Evolutionary conservation across 2,888 invertebrate species (phyloP), one percentile per base, ranked within the genome.

Genomic region (Lobophora halterata): DNA sequence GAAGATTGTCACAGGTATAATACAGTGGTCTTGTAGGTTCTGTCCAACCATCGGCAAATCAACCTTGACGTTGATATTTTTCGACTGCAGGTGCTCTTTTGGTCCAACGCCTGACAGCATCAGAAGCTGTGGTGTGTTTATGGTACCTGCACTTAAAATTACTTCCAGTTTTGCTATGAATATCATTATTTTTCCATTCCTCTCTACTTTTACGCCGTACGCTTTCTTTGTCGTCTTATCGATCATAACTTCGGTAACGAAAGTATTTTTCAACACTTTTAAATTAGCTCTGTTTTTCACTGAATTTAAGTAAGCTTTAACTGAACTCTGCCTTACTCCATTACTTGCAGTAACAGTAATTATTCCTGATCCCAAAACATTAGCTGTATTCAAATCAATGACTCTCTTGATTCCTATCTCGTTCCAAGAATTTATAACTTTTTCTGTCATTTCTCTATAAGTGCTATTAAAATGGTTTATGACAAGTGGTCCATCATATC

Each of bases 31-130:
- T 53, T 89, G 88, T n/a, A 90, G 70, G 59, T 89, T 88, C 43
- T 75, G 55, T 0, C 90, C 90, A 0, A 90, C 90, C 1, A 71
- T 81, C 0, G 77, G 72, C 2, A 72, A 74, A 49, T 89, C 65
- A 7, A 75, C 59, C 23, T 79, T 47, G 1, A 79, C 66, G 0
- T 53, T 5, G 24, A 88, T 83, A 5, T 76, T 71, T 4, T 77
- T 68, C 1, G 71, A 55, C 5, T 46, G 20, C 0, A 89, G 56
- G 25, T 88, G 72, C 1, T 70, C 39, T 41, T 58, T 65, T 25
- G 86, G 80, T 0, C 90, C 90, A 1, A 90, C 61, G 9, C 90
- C 89, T 1, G 89, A 89, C 0, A 89, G 50, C 75, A 88, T 78
- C 1, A 89, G 55, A 3, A 90, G 50, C 31, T 89, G 85, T 0